These are phyloP conservation scores for Listronotus oregonensis DNA, from an alignment of 1,140 invertebrate genomes.

Conservation along the genomic window DNA sequence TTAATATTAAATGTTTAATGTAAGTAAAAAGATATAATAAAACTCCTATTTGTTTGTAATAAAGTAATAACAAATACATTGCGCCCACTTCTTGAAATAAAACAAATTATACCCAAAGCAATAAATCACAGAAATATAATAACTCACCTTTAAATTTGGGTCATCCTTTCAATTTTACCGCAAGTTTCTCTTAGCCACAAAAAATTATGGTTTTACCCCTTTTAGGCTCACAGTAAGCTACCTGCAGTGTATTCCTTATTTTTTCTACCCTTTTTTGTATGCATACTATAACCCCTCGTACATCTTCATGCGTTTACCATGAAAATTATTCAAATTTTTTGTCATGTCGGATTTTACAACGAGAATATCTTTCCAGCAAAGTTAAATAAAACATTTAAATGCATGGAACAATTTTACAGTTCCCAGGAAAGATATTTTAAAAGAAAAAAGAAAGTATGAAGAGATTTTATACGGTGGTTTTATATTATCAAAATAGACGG, in stretches of 20 bases:
- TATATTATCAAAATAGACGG: constrained; percentile 12
- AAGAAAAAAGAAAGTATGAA: constrained; percentile 13
- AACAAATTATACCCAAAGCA: too few species aligned
- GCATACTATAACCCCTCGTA: constrained; percentile 3
- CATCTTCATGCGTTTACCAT: neutral
- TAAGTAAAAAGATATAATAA: too few species aligned
- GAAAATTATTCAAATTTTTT: constrained; percentile 48
- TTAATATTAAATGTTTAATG: too few species aligned
- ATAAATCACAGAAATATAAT: constrained; percentile 1
- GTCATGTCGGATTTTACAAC: constrained; percentile 37
- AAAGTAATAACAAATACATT: too few species aligned
- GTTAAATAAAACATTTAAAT: constrained; percentile 56
- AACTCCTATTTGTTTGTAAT: too few species aligned
- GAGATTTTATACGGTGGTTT: constrained; percentile 32
- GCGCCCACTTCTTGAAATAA: too few species aligned
- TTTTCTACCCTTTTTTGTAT: constrained; percentile 14
- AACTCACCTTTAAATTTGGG: neutral
- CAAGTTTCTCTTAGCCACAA: constrained; percentile 1
- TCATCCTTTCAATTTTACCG: constrained; percentile 5
- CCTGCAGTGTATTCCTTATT: constrained; percentile 10
- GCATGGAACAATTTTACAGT: constrained; percentile 55
- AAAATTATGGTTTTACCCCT: constrained; percentile 21
- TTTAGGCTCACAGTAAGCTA: constrained; percentile 1
- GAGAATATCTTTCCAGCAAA: neutral
- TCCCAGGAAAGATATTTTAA: constrained; percentile 43